Evolutionary conservation across 2,888 invertebrate species (phyloP), one percentile per base, ranked within the genome.

Genomic region (Campoletis raptor): DNA sequence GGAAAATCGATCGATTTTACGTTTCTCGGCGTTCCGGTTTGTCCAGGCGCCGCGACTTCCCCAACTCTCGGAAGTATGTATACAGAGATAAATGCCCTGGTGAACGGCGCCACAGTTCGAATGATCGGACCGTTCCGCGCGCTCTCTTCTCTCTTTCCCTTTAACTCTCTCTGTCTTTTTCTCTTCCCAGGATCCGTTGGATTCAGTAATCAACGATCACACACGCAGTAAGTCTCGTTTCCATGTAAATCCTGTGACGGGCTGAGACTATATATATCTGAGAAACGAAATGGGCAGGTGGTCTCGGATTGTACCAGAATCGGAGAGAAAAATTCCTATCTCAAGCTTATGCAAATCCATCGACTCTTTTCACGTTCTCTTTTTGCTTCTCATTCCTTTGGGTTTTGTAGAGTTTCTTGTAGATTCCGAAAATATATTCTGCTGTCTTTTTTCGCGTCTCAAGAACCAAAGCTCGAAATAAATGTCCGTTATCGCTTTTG

Each of bases 1-100:
- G 77, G 81, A 83, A 77, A 79, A 84, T 86, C 86, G 86, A 86
- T 86, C 86, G 86, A 81, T 76, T 81, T 81, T 78, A 73, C 81
- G 80, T 83, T 70, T 73, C 85, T 83, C 77, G 70, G 77, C 81
- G 76, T 69, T 82, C 85, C 74, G 69, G 74, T 85, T 69, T 85
- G 85, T 85, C 85, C 85, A 85, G 85, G 81, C 76, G 79, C 64
- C 76, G 52, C 76, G 81, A 77, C 81, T 82, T 82, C 61, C 67
- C 81, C 81, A 64, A 74, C 74, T 81, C 74, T 54, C 61, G 52
- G 74, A 69, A 69, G 57, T 67, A 40, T 67, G 40, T 52, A 57
- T 67, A 69, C n/a, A 74, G 54, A 52, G 40, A 73, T 72, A 73
- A 82, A 69, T 61, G 42, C 76, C 69, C 81, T 69, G 76, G 81